Percentiles rank a stretch among this genome's conserved stretches.
Conservation (phyloP, 1,140 invertebrate genomes). For the Triops longicaudatus region DNA sequence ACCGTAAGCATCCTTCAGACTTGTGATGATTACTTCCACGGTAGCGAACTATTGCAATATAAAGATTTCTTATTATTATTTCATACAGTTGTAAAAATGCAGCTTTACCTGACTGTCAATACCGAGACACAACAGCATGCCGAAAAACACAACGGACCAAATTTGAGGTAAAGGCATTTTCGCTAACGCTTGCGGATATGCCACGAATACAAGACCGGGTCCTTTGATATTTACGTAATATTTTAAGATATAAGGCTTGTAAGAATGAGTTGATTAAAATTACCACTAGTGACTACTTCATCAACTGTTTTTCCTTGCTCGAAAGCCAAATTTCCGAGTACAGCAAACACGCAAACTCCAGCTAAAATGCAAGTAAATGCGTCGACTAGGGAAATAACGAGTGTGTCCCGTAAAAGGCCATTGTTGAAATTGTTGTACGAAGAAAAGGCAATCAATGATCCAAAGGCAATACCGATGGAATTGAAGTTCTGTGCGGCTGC, state of each 20-base stretch:
- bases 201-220: slow-evolving; percentile 77
- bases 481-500: slow-evolving; percentile 88
- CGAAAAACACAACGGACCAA: slow-evolving; percentile 81
- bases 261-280: slow-evolving; percentile 37
- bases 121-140: slow-evolving; percentile 79
- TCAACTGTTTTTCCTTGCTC: slow-evolving; percentile 68
- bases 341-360: slow-evolving; percentile 78
- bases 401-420: slow-evolving; percentile 73
- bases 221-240: slow-evolving; percentile 46
- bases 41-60: slow-evolving; percentile 63
- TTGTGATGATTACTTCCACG: slow-evolving; percentile 84
- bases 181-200: slow-evolving; percentile 79
- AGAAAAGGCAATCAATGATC: slow-evolving; percentile 88
- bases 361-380: slow-evolving; percentile 72
- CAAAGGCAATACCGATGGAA: slow-evolving; percentile 82
- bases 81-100: neutral
- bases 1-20: slow-evolving; percentile 82
- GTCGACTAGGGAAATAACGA: slow-evolving; percentile 72
- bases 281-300: slow-evolving; percentile 74
- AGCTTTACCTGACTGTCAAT: slow-evolving; percentile 73
- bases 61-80: neutral
- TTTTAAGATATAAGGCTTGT: neutral
- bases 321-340: slow-evolving; percentile 72
- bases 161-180: slow-evolving; percentile 78
- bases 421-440: slow-evolving; percentile 90